phyloP scores from a whole-genome alignment of 1,140 invertebrate species.

The Aphaenogaster ashmeadi region DNA sequence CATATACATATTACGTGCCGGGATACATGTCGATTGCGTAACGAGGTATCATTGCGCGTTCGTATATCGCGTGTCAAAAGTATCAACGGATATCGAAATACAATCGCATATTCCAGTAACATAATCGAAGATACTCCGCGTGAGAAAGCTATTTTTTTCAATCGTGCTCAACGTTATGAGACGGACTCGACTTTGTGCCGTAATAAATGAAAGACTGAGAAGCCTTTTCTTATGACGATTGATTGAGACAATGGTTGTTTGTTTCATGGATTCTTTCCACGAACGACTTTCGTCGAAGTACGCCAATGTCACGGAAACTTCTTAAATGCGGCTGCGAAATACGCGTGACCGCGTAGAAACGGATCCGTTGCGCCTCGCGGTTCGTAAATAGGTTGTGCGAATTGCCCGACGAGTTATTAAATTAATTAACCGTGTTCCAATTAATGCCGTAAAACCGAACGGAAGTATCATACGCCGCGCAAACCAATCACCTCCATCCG shows the following conservation, averaged over 20 bases:
- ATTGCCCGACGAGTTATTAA: slow-evolving; percentile 66
- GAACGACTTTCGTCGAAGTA: not conserved
- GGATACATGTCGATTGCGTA: slow-evolving; percentile 36
- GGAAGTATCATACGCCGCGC: not conserved
- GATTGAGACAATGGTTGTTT: not conserved
- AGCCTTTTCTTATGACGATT: not conserved
- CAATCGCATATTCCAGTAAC: slow-evolving; percentile 58
- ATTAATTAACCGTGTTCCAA: slow-evolving; percentile 67
- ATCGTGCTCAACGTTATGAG: not conserved
- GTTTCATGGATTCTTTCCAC: not conserved
- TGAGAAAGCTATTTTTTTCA: not conserved
- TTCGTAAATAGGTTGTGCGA: slow-evolving; percentile 24
- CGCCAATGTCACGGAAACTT: slow-evolving; percentile 5
- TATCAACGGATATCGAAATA: slow-evolving; percentile 71
- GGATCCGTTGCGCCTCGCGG: not conserved
- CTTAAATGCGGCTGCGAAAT: not conserved
- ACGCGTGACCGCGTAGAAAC: not conserved
- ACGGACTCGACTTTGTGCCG: not conserved
- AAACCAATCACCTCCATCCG: not conserved
- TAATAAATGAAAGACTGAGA: not conserved
- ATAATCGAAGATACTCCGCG: not conserved
- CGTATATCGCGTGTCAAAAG: slow-evolving; percentile 44
- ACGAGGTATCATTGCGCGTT: slow-evolving; percentile 40
- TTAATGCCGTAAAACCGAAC: slow-evolving; percentile 48
- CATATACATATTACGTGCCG: not conserved